phyloP scores from a whole-genome alignment of 2,113 vertebrate species.

The Sebastes fasciatus region DNA sequence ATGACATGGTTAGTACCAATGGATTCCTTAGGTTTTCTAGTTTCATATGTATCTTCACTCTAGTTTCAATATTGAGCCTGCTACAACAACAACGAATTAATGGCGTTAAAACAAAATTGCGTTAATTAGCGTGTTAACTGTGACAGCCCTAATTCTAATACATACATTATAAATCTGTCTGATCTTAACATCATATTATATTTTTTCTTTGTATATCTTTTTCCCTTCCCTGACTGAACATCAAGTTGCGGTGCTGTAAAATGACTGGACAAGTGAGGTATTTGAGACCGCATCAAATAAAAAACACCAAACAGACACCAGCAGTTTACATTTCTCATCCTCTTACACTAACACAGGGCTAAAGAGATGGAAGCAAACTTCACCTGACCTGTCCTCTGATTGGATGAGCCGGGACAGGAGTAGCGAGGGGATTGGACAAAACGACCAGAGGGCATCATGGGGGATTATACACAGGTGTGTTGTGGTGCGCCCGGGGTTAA shows the following conservation, averaged over 20 bases:
- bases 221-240: neutral
- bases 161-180: neutral
- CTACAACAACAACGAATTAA: too few species aligned
- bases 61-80: too few species aligned
- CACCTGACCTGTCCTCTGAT: conserved; percentile 66
- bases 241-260: conserved; percentile 2
- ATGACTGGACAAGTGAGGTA: conserved; percentile 3
- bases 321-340: conserved; percentile 43
- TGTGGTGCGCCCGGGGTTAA: conserved; percentile 77
- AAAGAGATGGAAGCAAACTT: conserved; percentile 61
- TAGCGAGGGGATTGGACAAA: conserved; percentile 66
- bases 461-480: conserved; percentile 82
- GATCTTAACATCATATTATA: neutral
- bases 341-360: conserved; percentile 30
- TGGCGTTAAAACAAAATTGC: too few species aligned
- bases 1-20: too few species aligned
- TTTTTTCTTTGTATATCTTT: neutral
- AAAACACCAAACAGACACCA: conserved; percentile 28
- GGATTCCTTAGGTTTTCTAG: too few species aligned
- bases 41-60: too few species aligned
- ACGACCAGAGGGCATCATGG: conserved; percentile 76
- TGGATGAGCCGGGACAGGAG: conserved; percentile 66
- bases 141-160: too few species aligned
- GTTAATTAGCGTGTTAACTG: too few species aligned
- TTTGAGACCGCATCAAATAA: conserved; percentile 27